Conservation (phyloP, 53 echinoderm and acorn worm species). For the Temnopleurus reevesii region DNA sequence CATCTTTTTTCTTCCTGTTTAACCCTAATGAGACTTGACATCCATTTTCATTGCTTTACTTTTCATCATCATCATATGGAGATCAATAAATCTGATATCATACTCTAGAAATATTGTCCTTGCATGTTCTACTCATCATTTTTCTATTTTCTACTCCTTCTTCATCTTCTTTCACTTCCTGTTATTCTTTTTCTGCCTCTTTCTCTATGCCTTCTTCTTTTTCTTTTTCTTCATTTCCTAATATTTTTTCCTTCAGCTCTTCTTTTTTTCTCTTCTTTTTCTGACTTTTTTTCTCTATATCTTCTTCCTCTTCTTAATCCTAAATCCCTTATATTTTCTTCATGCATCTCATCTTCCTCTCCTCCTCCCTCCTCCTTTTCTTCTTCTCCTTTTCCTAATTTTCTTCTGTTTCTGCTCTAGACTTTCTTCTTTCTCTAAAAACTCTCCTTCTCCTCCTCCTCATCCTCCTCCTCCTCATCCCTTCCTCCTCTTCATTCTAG, state of each 20-base stretch:
- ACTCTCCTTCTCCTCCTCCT: no score
- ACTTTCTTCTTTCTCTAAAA: no score
- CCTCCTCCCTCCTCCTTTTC: not conserved
- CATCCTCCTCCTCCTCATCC: no score
- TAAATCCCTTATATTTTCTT: not conserved
- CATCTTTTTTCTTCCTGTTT: not conserved
- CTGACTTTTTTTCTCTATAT: not conserved
- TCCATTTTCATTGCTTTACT: not conserved
- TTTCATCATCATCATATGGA: not conserved
- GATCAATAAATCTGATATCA: not conserved
- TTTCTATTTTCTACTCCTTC: not conserved
- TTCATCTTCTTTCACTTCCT: not conserved
- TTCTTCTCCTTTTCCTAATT: not conserved
- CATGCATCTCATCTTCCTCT: not conserved
- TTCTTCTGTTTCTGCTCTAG: no score
- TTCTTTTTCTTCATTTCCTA: not conserved
- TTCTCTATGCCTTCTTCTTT: not conserved
- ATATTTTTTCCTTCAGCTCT: not conserved
- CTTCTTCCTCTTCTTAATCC: not conserved
- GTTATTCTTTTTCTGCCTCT: not conserved
- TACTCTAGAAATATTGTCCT: not conserved
- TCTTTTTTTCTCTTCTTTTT: not conserved
- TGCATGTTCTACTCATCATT: not conserved
- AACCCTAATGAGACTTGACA: constrained; percentile 14
- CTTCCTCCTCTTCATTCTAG: no score